Base-by-base conservation (phyloP, 2,797 vertebrate species). In the Limnodromus scolopaceus region DNA sequence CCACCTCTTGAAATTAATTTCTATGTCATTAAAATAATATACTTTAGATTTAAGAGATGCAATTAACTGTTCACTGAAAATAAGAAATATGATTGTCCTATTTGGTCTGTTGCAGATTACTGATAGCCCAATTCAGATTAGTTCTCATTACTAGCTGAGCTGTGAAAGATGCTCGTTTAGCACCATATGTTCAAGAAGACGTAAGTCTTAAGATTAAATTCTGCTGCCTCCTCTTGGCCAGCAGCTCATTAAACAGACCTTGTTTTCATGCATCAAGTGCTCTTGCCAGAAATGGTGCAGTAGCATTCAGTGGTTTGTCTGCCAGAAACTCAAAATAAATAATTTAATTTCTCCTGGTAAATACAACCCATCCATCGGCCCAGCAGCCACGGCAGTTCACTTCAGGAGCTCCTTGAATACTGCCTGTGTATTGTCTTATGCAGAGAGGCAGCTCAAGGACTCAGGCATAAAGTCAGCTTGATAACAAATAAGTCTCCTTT, bases 191-290 rank as follows among this genome's bases (percentile, higher is more conserved):
- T 94, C 55, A 89, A 70, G 61, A 80, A 39, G n/a, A 72, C 41
- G 12, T 84, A 86, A 78, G 54, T 54, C 36, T 91, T 89, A 72
- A 71, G 64, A 87, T 77, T 83, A 89, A 93, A 89, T 80, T 80
- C 30, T 77, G 16, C 32, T 91, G 53, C 57, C 41, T 83, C 53
- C 53, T 76, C 38, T 93, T 94, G 84, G 68, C 78, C 84, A 93
- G 39, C 9, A 84, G 17, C 36, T 94, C 53, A 65, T 77, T 85
- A 57, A 64, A 74, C 34, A 95, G 79, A 79, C 6, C 13, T 77
- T 2, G 1, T 83, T 87, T 87, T 22, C 53, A 77, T 61, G 55
- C 43, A 87, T 55, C 72, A 92, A 66, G 16, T 30, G 4, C 9
- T 87, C 14, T 81, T 84, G 49, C 48, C 54, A 93, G 87, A 92